Evolutionary conservation across 1,140 invertebrate genomes (phyloP).

Genomic region (Hypothenemus hampei): DNA sequence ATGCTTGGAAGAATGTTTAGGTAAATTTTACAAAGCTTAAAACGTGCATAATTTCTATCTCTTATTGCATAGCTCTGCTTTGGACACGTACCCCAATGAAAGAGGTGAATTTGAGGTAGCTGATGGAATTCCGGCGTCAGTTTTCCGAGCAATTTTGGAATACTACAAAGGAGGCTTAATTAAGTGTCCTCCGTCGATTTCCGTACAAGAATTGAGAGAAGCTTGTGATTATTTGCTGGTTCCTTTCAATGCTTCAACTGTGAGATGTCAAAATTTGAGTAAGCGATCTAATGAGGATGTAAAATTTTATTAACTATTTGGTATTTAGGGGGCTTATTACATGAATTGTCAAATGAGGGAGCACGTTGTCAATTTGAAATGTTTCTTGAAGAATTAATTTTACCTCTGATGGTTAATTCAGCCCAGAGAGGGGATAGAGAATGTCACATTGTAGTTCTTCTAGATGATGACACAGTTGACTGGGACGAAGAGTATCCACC

Average conservation of each 20-base stretch:
- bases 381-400: conserved; percentile 91
- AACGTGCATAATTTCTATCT: not conserved
- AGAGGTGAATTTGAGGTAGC: conserved; percentile 96
- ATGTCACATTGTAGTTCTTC: conserved; percentile 90
- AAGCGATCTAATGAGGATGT: conserved; percentile 43
- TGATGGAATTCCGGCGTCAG: conserved; percentile 94
- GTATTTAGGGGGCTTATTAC: conserved; percentile 79
- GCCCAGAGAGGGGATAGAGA: conserved; percentile 86
- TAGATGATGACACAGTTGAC: conserved; percentile 94
- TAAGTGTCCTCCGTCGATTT: conserved; percentile 77
- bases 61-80: conserved; percentile 62
- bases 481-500: conserved; percentile 99
- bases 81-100: conserved; percentile 91
- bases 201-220: conserved; percentile 91
- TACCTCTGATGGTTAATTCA: conserved; percentile 94
- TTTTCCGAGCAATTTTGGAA: conserved; percentile 94
- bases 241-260: conserved; percentile 93
- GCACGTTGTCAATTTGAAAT: conserved; percentile 94
- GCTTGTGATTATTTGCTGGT: conserved; percentile 98
- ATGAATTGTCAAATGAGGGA: conserved; percentile 98
- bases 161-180: conserved; percentile 90
- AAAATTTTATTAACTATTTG: not conserved
- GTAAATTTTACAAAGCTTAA: conserved; percentile 13
- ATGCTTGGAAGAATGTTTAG: conserved; percentile 90
- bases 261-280: conserved; percentile 93